phyloP scores from a whole-genome alignment of 2,888 invertebrate species.

The Yponomeuta cagnagella region DNA sequence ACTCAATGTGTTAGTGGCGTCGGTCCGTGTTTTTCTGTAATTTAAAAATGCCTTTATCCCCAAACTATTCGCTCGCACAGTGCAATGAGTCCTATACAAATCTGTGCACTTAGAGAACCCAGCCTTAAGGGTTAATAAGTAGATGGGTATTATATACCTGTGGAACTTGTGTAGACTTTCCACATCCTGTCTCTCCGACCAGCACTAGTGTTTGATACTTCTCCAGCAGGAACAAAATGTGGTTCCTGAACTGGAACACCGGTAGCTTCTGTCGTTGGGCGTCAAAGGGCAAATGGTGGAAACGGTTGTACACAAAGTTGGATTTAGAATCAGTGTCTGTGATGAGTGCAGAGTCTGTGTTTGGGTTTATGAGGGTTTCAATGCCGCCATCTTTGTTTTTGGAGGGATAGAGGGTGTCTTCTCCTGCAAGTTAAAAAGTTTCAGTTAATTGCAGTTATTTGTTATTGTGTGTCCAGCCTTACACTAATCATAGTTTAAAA shows the following conservation, averaged over 20 bases:
- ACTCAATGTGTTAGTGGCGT: too few relatives aligned
- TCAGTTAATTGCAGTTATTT: neutral
- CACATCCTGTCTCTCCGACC: slow-evolving; percentile 96
- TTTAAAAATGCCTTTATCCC: too few relatives aligned
- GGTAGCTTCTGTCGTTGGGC: slow-evolving; percentile 91
- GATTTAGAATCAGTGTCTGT: slow-evolving; percentile 77
- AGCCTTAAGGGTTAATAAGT: too few relatives aligned
- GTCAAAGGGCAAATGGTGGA: slow-evolving; percentile 87
- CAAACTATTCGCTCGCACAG: too few relatives aligned
- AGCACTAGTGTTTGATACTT: slow-evolving; percentile 91
- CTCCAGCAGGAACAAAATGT: slow-evolving; percentile 82
- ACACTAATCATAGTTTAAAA: too few relatives aligned
- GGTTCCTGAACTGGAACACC: slow-evolving; percentile 88
- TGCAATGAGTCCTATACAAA: too few relatives aligned
- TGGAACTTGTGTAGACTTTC: slow-evolving; percentile 96
- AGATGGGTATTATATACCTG: slow-evolving; percentile 75
- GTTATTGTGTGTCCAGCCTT: too few relatives aligned
- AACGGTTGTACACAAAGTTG: slow-evolving; percentile 89
- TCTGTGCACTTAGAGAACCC: too few relatives aligned
- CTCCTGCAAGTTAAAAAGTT: slow-evolving; percentile 30
- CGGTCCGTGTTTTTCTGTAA: too few relatives aligned
- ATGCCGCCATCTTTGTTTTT: slow-evolving; percentile 57
- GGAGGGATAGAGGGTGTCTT: slow-evolving; percentile 48
- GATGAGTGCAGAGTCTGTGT: slow-evolving; percentile 53
- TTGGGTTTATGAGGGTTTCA: slow-evolving; percentile 57